A percentile compares a stretch with the other conserved stretches of the same genome.
These are phyloP conservation scores for Rutilus rutilus DNA, from an alignment of 2,113 vertebrate species.

Conservation along the genomic window DNA sequence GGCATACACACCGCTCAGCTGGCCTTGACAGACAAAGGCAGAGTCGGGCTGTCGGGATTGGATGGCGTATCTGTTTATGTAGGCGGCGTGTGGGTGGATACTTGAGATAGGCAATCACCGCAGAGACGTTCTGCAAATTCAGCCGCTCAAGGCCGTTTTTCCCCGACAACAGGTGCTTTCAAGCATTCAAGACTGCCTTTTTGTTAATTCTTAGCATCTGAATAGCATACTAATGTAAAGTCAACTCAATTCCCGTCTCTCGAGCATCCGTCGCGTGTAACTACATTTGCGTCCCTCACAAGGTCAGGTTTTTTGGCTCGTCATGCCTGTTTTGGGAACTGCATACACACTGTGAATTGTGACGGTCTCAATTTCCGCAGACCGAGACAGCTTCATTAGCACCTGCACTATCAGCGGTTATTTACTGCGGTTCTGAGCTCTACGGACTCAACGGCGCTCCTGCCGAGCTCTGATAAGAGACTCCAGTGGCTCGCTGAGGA, in stretches of 20 bases:
- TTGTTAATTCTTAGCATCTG: background rate
- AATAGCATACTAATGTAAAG: constrained; percentile 31
- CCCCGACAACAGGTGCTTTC: constrained; percentile 55
- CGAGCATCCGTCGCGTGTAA: background rate
- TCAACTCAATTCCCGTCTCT: background rate
- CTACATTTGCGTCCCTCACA: background rate
- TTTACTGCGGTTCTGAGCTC: constrained; percentile 61
- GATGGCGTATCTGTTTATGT: constrained; percentile 29
- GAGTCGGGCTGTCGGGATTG: constrained; percentile 33
- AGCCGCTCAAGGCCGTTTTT: constrained; percentile 49
- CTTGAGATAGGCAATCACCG: constrained; percentile 56
- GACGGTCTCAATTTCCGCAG: constrained; percentile 28
- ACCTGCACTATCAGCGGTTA: constrained; percentile 48
- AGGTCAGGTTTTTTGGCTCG: constrained; percentile 8
- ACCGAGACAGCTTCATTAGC: constrained; percentile 56
- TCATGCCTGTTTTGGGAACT: constrained; percentile 35
- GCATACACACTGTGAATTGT: background rate
- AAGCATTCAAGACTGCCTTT: constrained; percentile 57
- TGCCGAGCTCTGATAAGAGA: constrained; percentile 74
- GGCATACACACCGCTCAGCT: constrained; percentile 26
- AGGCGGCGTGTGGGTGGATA: constrained; percentile 55
- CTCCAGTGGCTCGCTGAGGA: constrained; percentile 32
- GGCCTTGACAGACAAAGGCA: constrained; percentile 69
- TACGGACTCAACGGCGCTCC: constrained; percentile 62
- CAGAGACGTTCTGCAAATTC: constrained; percentile 54